Evolutionary conservation across 2,888 invertebrate genomes (phyloP), one percentile per base, ranked within the genome.

Genomic region (Aleiodes testaceus): DNA sequence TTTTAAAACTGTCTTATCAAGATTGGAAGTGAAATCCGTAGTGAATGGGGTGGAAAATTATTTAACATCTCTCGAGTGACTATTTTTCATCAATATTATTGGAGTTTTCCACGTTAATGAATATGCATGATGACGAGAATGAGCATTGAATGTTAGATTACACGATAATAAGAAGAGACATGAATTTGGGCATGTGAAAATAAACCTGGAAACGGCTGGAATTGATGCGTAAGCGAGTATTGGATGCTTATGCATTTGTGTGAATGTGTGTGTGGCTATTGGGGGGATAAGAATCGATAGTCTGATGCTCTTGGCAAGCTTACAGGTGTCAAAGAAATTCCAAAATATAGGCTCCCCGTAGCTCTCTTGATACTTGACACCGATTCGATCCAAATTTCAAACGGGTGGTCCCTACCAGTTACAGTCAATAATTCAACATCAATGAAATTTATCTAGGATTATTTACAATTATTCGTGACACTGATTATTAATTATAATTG

Each of bases 281-380:
- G 55, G 45, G 55, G 45, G 63, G 63, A 44, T 66, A 52, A 66
- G 66, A 75, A 76, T 73, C 76, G 72, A 71, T 75, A 74, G 69
- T 72, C 69, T 72, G 74, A 53, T 69, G 76, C 69, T 70, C 66
- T 16, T 45, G 63, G 63, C 63, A 63, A 45, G 63, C 45, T 76
- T 76, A 74, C 77, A 77, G 75, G 75, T 77, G 77, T 77, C 74
- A 75, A 77, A 72, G 70, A 66, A 71, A 75, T 73, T 77, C 72
- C 70, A 69, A 63, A 50, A 61, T 69, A 22, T 50, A 36, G 36
- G 36, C 9, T 36, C 36, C 70, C 68, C 69, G 69, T 70, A 69
- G 74, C 73, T 66, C 72, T 69, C 73, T 66, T 69, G 76, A 75
- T 55, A 77, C 72, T 72, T 64, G 75, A 77, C 50, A 77, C 77